phyloP scores from a whole-genome alignment of 2,888 invertebrate genomes.

The Eristalis arbustorum region DNA sequence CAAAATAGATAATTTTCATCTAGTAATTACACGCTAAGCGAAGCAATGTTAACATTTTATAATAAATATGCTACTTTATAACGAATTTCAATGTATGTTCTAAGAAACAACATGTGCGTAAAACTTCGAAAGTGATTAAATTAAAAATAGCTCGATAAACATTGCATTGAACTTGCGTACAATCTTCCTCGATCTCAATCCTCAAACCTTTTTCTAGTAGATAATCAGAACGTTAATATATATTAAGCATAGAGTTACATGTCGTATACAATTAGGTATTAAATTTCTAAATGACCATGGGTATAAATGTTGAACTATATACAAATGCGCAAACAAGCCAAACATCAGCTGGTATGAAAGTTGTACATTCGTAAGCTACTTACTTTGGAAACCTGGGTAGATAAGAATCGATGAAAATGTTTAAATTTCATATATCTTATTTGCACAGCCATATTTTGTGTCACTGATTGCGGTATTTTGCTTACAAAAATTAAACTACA shows the following conservation, averaged over 20 bases:
- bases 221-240: too few relatives aligned
- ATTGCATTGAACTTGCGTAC: too few relatives aligned
- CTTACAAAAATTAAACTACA: neutral
- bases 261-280: too few relatives aligned
- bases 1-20: neutral
- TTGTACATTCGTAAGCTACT: neutral
- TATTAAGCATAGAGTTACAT: too few relatives aligned
- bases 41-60: too few relatives aligned
- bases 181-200: too few relatives aligned
- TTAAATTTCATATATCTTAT: neutral
- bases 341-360: neutral
- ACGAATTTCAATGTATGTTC: too few relatives aligned
- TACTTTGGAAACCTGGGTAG: slow-evolving; percentile 26
- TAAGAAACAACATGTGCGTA: too few relatives aligned
- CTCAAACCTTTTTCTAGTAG: too few relatives aligned
- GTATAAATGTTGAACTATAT: neutral
- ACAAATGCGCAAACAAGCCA: neutral
- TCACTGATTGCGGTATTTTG: neutral
- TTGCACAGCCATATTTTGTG: neutral
- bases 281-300: neutral
- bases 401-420: slow-evolving; percentile 23
- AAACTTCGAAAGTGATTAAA: too few relatives aligned
- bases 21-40: neutral
- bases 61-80: too few relatives aligned
- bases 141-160: too few relatives aligned